Evolutionary conservation across 2,888 invertebrate genomes (phyloP).

Genomic region (Congeria kusceri): DNA sequence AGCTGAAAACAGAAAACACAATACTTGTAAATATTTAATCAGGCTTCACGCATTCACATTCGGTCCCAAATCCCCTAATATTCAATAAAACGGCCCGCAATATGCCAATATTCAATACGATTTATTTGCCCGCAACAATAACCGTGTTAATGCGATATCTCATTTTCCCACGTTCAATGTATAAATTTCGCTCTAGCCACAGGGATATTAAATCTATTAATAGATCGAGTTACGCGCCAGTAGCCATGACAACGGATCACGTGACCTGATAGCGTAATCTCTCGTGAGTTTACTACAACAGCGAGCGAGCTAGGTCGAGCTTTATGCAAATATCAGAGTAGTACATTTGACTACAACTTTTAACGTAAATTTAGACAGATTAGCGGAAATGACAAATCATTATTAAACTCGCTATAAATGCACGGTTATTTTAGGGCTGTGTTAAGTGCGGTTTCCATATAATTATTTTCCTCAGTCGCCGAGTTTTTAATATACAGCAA

Average conservation of each 20-base stretch:
- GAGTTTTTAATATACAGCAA: too few relatives aligned
- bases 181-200: constrained; percentile 10
- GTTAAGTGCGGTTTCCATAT: too few relatives aligned
- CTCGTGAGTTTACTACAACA: too few relatives aligned
- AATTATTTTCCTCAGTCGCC: too few relatives aligned
- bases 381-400: neutral
- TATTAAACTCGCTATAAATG: neutral
- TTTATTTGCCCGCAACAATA: constrained; percentile 36
- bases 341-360: neutral
- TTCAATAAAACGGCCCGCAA: neutral
- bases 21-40: neutral
- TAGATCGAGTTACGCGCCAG: constrained; percentile 58
- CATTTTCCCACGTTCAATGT: constrained; percentile 59
- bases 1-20: constrained; percentile 47
- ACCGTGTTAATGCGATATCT: constrained; percentile 33
- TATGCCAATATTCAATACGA: constrained; percentile 8
- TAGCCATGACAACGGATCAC: constrained; percentile 65
- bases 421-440: too few relatives aligned
- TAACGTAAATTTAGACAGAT: neutral
- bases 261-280: constrained; percentile 42
- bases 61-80: neutral
- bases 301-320: constrained; percentile 61
- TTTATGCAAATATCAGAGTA: constrained; percentile 56
- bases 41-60: neutral
- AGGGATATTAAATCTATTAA: constrained; percentile 27